Conservation (phyloP, 2,113 vertebrate genomes). For the Tragelaphus scriptus region DNA sequence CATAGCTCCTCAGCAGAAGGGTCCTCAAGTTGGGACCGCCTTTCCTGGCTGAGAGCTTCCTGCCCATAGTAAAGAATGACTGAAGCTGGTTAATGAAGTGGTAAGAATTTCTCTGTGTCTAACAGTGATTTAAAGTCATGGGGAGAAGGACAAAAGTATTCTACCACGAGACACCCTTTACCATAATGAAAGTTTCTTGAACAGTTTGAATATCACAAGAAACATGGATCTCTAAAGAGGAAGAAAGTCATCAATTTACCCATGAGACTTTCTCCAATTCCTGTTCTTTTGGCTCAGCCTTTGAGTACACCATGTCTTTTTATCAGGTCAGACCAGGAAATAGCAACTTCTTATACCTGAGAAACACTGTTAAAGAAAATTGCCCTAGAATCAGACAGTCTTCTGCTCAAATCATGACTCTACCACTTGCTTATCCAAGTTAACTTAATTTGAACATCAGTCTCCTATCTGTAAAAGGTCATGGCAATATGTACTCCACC, state of each 20-base stretch:
- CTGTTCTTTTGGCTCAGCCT: background rate
- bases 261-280: background rate
- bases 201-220: background rate
- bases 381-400: background rate
- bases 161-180: background rate
- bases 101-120: background rate
- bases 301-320: background rate
- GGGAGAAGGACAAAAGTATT: background rate
- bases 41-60: background rate
- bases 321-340: background rate
- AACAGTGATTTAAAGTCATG: conserved; percentile 21
- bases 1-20: background rate
- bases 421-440: background rate
- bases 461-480: background rate
- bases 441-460: background rate
- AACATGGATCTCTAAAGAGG: background rate
- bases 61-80: background rate
- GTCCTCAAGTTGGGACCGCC: background rate
- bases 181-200: background rate
- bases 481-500: background rate
- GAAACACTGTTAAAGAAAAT: background rate
- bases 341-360: background rate
- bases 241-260: background rate
- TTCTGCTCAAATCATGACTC: background rate
- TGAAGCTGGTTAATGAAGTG: background rate